Conservation (phyloP, 2,113 vertebrate genomes). For the Nannobrachium achirus region DNA sequence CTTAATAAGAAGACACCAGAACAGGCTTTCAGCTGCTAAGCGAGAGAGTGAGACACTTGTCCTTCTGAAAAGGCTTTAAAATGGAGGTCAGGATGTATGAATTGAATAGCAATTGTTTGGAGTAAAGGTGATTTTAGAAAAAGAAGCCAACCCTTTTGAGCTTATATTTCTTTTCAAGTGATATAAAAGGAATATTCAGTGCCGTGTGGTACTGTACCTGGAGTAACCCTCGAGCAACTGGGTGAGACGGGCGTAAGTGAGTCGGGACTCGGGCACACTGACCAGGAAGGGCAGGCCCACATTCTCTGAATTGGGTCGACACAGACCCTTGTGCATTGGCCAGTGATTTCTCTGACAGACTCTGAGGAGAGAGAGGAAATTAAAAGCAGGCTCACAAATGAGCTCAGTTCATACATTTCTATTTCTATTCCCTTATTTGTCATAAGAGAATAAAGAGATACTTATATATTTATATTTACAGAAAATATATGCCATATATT, state of each 20-base stretch:
- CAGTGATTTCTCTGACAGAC: conserved; percentile 94
- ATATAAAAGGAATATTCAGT: too few species aligned
- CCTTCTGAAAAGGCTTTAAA: not conserved
- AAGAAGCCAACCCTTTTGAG: too few species aligned
- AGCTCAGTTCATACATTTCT: not conserved
- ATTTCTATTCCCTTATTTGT: not conserved
- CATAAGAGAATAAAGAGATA: too few species aligned
- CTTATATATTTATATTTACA: too few species aligned
- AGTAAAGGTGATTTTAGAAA: too few species aligned
- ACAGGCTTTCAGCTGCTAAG: too few species aligned
- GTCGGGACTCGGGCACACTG: conserved; percentile 91
- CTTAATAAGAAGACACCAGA: too few species aligned
- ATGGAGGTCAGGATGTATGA: too few species aligned
- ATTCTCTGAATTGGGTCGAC: conserved; percentile 87
- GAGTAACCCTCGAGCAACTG: conserved; percentile 94
- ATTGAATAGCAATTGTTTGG: too few species aligned
- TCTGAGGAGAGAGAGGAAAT: conserved; percentile 65
- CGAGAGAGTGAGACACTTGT: not conserved
- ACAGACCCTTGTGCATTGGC: conserved; percentile 89
- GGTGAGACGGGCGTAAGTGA: conserved; percentile 88
- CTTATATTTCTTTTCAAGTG: too few species aligned
- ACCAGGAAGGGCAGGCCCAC: conserved; percentile 95
- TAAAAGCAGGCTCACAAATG: not conserved
- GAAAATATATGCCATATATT: too few species aligned
- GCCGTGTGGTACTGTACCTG: conserved; percentile 76